Evolutionary conservation across 2,113 vertebrate genomes (phyloP), one percentile per base, ranked within the genome.

Genomic region (Zapus hudsonius): DNA sequence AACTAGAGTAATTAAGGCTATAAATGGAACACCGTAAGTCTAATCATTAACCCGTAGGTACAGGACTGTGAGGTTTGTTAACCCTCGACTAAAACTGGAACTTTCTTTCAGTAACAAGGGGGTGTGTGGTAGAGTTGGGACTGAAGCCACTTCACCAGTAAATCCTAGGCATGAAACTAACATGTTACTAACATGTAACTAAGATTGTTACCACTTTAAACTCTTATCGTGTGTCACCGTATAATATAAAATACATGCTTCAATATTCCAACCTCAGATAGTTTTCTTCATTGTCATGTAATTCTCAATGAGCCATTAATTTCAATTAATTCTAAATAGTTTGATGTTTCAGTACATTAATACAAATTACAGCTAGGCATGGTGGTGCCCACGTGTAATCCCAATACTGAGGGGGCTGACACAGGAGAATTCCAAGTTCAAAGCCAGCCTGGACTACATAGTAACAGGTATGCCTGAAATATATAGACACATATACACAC

Each of bases 81-180:
- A n/a, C n/a, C n/a, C n/a, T n/a, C n/a, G n/a, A n/a, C n/a, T n/a
- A n/a, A n/a, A n/a, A n/a, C n/a, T n/a, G n/a, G n/a, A n/a, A n/a
- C n/a, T n/a, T n/a, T n/a, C n/a, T n/a, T n/a, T n/a, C n/a, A n/a
- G n/a, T n/a, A n/a, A n/a, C n/a, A n/a, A n/a, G n/a, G n/a, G n/a
- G n/a, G n/a, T n/a, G n/a, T n/a, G n/a, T n/a, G 9, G 23, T 17
- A 29, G n/a, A n/a, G 7, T 73, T 0, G 36, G 7, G 40, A 8
- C 52, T 47, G 79, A 47, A 8, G 33, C 76, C 81, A 81, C 25
- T 33, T 88, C 84, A 44, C 16, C 23, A 40, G 19, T 31, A 78
- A 92, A 80, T 73, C 38, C 47, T 13, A 78, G 22, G 76, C 67
- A 76, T 86, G 42, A 17, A 89, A 76, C 81, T 89, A 29, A 87